phyloP scores from a whole-genome alignment of 2,797 vertebrate species.

The Pseudocheirus occidentalis region DNA sequence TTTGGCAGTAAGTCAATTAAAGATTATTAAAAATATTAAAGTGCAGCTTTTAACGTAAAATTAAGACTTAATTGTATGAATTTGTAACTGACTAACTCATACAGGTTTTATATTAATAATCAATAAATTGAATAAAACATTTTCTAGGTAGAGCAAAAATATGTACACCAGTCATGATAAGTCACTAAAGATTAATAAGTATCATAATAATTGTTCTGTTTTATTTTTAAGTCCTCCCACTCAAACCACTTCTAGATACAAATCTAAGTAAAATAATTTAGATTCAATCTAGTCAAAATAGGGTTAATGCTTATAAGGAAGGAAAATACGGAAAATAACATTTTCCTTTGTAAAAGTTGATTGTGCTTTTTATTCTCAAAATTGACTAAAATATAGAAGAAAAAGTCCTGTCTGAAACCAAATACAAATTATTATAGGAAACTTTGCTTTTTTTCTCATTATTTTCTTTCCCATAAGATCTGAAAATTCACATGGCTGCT shows the following conservation, averaged over 20 bases:
- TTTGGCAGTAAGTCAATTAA: background rate
- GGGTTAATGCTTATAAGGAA: slow-evolving; percentile 55
- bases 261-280: slow-evolving; percentile 73
- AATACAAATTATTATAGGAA: slow-evolving; percentile 46
- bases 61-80: background rate
- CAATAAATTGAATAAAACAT: slow-evolving; percentile 9
- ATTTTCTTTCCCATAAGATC: slow-evolving; percentile 32
- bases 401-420: slow-evolving; percentile 39
- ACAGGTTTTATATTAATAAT: background rate
- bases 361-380: slow-evolving; percentile 64
- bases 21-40: background rate
- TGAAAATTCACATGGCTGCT: slow-evolving; percentile 22
- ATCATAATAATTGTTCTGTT: background rate
- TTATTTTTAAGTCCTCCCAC: slow-evolving; percentile 54
- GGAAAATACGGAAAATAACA: slow-evolving; percentile 67
- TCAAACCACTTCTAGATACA: slow-evolving; percentile 78
- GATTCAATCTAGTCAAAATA: slow-evolving; percentile 54
- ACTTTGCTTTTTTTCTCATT: slow-evolving; percentile 13
- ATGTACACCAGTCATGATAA: slow-evolving; percentile 16
- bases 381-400: slow-evolving; percentile 44
- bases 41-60: background rate
- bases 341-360: slow-evolving; percentile 40
- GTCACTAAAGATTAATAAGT: slow-evolving; percentile 27
- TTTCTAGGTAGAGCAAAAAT: slow-evolving; percentile 22
- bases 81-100: background rate